Evolutionary conservation across 2,113 vertebrate genomes (phyloP).

Genomic region (Cyanoliseus patagonus): DNA sequence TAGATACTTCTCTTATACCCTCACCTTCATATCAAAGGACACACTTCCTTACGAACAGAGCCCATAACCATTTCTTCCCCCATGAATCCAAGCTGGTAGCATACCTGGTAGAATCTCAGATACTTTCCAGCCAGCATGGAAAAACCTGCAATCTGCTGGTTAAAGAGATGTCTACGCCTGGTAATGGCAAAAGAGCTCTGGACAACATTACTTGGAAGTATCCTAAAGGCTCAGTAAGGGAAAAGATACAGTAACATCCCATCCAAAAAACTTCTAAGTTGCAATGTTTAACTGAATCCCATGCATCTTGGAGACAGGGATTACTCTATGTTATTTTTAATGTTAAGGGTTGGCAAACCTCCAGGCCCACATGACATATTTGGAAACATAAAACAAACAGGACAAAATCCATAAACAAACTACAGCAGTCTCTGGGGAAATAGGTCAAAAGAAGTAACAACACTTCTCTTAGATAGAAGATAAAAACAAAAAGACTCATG

Average conservation of each 20-base stretch:
- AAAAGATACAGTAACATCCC: background rate
- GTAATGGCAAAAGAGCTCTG: background rate
- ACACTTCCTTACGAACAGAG: background rate
- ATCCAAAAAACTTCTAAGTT: background rate
- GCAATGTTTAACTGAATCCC: slow-evolving; percentile 24
- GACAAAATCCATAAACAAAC: slow-evolving; percentile 50
- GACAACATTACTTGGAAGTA: background rate
- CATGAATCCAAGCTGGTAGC: background rate
- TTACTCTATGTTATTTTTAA: slow-evolving; percentile 23
- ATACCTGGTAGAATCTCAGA: background rate
- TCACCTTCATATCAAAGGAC: background rate
- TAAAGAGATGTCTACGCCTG: background rate
- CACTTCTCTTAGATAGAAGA: background rate
- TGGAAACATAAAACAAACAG: slow-evolving; percentile 59
- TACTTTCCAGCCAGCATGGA: background rate
- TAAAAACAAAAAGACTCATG: background rate
- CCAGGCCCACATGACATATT: slow-evolving; percentile 16
- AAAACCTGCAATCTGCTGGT: background rate
- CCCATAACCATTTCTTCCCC: background rate
- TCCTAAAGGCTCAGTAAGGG: background rate
- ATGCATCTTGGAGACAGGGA: background rate
- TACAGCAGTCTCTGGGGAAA: slow-evolving; percentile 7
- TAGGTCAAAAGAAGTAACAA: slow-evolving; percentile 1
- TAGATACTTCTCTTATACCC: background rate
- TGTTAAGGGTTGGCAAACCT: slow-evolving; percentile 19